Evolutionary conservation across 2,888 invertebrate genomes (phyloP).

Genomic region (Spicauda simplicius): DNA sequence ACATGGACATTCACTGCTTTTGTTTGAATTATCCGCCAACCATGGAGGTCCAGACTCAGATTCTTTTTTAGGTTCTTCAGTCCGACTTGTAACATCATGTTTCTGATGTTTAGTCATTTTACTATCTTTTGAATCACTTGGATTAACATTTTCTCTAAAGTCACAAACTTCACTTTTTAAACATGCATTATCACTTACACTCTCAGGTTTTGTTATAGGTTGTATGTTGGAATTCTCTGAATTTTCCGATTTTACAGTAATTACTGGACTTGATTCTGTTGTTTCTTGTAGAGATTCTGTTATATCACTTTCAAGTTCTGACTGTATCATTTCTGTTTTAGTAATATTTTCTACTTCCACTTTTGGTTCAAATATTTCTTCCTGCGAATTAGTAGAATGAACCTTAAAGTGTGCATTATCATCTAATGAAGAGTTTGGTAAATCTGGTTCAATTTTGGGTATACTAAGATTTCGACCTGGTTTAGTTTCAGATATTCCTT

Average conservation of each 20-base stretch:
- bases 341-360: constrained; percentile 51
- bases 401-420: constrained; percentile 45
- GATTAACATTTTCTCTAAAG: constrained; percentile 82
- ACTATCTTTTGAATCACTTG: constrained; percentile 74
- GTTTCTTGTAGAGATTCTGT: constrained; percentile 72
- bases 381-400: constrained; percentile 56
- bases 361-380: constrained; percentile 51
- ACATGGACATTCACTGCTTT: constrained; percentile 79
- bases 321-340: constrained; percentile 54
- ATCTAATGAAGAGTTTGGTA: constrained; percentile 56
- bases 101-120: constrained; percentile 71
- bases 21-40: constrained; percentile 76
- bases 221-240: constrained; percentile 56
- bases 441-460: constrained; percentile 64
- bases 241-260: constrained; percentile 45
- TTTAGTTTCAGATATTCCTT: constrained; percentile 61
- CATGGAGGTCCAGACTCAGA: constrained; percentile 70
- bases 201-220: constrained; percentile 57
- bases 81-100: constrained; percentile 64
- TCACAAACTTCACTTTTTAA: constrained; percentile 77
- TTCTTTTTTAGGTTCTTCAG: constrained; percentile 73
- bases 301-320: constrained; percentile 61
- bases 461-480: constrained; percentile 59
- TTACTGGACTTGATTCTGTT: constrained; percentile 45
- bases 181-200: constrained; percentile 67